Conservation (phyloP, 2,113 vertebrate genomes). For the Galemys pyrenaicus region DNA sequence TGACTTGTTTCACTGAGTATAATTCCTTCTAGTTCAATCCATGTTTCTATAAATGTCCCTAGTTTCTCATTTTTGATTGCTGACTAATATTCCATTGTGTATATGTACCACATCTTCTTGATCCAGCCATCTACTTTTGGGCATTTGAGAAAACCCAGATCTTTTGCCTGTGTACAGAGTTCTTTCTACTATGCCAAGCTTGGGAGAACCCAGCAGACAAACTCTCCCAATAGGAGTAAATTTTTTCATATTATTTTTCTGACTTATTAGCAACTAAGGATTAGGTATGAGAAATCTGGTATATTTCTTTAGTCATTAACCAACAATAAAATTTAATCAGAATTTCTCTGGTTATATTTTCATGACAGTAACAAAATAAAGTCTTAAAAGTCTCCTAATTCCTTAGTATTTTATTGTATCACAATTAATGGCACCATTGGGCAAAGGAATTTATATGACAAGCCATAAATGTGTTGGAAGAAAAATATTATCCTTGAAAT, state of each 20-base stretch:
- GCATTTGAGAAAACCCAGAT: neutral
- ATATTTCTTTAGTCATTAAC: conserved; percentile 48
- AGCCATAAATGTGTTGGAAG: conserved; percentile 48
- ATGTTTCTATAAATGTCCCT: too few species aligned
- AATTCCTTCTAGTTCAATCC: too few species aligned
- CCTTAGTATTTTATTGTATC: conserved; percentile 15
- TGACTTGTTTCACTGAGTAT: too few species aligned
- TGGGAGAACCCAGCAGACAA: neutral
- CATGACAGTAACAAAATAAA: conserved; percentile 35
- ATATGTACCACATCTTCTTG: too few species aligned
- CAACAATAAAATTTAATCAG: conserved; percentile 50
- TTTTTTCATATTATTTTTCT: neutral
- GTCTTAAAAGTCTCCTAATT: neutral
- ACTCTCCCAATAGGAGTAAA: conserved; percentile 8
- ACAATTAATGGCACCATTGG: neutral
- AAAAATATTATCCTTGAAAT: conserved; percentile 58
- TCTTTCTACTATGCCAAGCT: neutral
- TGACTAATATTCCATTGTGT: too few species aligned
- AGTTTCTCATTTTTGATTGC: too few species aligned
- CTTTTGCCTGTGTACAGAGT: neutral
- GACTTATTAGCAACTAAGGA: conserved; percentile 7
- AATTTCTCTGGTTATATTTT: conserved; percentile 25
- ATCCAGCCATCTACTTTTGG: too few species aligned
- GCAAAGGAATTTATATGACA: conserved; percentile 13
- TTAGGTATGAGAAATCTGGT: conserved; percentile 12